phyloP scores from a whole-genome alignment of 2,113 vertebrate genomes.

The Pygoscelis antarcticus region DNA sequence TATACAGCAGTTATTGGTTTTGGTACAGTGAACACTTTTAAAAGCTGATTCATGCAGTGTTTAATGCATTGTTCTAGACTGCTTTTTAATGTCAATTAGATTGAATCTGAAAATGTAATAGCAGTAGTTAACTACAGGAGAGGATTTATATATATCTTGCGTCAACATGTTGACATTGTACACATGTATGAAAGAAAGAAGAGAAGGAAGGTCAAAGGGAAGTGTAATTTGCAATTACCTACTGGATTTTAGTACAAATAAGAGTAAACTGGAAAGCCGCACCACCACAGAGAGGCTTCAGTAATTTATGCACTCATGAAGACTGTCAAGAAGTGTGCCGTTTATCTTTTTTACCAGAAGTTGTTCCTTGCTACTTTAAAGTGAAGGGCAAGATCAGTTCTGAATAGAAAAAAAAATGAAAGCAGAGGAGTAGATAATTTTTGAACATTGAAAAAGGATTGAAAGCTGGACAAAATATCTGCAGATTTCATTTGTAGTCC shows the following conservation, averaged over 20 bases:
- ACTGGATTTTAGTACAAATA: background rate
- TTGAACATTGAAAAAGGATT: background rate
- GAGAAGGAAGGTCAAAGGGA: background rate
- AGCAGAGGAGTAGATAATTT: background rate
- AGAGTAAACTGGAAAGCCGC: background rate
- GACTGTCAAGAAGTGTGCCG: background rate
- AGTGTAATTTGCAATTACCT: background rate
- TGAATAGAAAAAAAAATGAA: background rate
- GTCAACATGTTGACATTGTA: background rate
- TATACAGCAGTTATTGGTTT: background rate
- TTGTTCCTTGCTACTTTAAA: background rate
- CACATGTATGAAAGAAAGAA: background rate
- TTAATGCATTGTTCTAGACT: slow-evolving; percentile 16
- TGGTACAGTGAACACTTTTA: slow-evolving; percentile 1
- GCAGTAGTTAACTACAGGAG: background rate
- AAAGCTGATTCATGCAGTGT: slow-evolving; percentile 44
- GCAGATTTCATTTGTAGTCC: background rate
- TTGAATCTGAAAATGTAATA: slow-evolving; percentile 34
- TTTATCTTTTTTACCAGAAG: background rate
- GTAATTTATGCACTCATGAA: background rate
- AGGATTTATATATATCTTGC: background rate
- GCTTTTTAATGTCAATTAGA: slow-evolving; percentile 51
- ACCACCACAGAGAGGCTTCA: background rate
- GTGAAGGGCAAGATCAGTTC: background rate
- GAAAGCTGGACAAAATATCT: background rate